These are phyloP conservation scores for Chitala chitala DNA, from an alignment of 2,113 vertebrate species.

Conservation along the genomic window DNA sequence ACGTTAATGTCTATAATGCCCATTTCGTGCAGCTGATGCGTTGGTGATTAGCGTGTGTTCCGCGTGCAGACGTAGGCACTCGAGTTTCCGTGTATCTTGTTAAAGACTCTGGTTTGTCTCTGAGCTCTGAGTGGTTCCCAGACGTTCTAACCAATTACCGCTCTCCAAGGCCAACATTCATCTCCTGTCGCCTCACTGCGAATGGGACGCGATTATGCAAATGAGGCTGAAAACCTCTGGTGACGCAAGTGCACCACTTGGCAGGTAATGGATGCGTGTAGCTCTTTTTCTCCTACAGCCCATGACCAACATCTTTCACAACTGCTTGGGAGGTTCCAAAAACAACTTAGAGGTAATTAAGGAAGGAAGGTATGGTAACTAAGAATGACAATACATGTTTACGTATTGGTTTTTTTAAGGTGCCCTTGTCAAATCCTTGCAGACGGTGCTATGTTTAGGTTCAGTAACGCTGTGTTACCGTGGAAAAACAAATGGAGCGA, in stretches of 20 bases:
- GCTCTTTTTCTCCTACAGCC: background rate
- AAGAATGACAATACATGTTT: background rate
- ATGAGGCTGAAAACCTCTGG: background rate
- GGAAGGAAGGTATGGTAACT: background rate
- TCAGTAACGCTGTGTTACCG: background rate
- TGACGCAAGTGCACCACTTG: no score
- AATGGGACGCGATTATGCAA: background rate
- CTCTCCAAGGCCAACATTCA: background rate
- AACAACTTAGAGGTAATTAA: background rate
- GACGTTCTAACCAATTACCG: background rate
- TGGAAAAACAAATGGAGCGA: background rate
- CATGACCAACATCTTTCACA: background rate
- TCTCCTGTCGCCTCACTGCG: background rate
- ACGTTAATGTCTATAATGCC: slow-evolving; percentile 36
- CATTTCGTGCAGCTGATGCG: slow-evolving; percentile 30
- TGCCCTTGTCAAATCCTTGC: background rate
- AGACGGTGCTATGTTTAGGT: no score
- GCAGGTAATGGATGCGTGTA: background rate
- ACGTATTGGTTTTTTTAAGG: background rate
- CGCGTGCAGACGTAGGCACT: background rate
- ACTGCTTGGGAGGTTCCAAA: background rate
- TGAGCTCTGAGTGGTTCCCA: background rate
- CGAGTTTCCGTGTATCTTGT: background rate
- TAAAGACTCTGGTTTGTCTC: background rate
- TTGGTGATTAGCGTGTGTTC: slow-evolving; percentile 24